phyloP scores from a whole-genome alignment of 2,113 vertebrate species.

The Gallinago media region DNA sequence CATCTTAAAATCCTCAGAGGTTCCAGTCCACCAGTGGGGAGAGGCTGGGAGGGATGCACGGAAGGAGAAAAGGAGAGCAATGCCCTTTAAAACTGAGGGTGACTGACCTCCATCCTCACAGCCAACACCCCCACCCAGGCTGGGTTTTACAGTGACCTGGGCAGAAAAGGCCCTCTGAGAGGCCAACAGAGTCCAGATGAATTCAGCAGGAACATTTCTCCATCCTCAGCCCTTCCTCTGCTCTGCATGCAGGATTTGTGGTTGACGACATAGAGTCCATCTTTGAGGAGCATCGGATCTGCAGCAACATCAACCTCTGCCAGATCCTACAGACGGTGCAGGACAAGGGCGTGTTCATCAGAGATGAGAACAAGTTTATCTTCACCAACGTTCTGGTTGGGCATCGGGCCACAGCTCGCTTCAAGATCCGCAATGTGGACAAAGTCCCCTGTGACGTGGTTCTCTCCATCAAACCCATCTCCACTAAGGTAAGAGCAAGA shows the following conservation, averaged over 20 bases:
- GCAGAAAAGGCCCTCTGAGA: not conserved
- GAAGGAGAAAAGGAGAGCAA: not conserved
- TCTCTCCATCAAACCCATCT: constrained; percentile 74
- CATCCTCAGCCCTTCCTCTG: constrained; percentile 46
- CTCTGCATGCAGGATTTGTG: constrained; percentile 52
- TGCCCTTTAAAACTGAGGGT: not conserved
- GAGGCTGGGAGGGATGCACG: not conserved
- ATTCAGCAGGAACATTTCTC: not conserved
- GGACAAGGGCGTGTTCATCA: constrained; percentile 79
- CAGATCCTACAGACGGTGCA: constrained; percentile 69
- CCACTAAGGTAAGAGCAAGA: constrained; percentile 77
- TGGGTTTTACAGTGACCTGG: not conserved
- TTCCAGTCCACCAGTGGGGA: not conserved
- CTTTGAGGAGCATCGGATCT: constrained; percentile 90
- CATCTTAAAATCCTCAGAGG: not conserved
- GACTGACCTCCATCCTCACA: not conserved
- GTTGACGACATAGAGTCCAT: constrained; percentile 78
- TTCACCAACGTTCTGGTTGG: constrained; percentile 86
- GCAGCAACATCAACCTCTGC: constrained; percentile 72
- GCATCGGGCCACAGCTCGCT: constrained; percentile 78
- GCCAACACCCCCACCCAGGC: not conserved
- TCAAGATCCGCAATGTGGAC: constrained; percentile 83
- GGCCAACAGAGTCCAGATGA: not conserved
- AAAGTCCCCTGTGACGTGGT: constrained; percentile 83
- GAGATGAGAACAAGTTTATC: constrained; percentile 88